Conservation (phyloP, 92 coral and sea anemone genomes). For the Palythoa heliodiscus region DNA sequence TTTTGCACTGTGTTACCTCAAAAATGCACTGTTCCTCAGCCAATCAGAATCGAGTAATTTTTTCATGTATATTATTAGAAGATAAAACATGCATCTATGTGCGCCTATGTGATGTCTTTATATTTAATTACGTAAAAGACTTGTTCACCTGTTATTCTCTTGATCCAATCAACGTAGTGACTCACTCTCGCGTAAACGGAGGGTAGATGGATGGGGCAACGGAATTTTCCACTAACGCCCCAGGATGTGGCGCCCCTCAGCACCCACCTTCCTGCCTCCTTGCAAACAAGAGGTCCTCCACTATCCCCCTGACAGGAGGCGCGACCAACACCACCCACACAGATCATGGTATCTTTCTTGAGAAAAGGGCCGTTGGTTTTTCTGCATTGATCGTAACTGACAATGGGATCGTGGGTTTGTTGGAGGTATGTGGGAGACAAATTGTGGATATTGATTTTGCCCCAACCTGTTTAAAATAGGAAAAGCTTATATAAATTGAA, state of each 20-base stretch:
- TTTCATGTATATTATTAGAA: neutral
- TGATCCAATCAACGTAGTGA: constrained; percentile 31
- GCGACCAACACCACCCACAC: constrained; percentile 44
- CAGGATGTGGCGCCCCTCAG: constrained; percentile 43
- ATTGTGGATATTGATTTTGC: neutral
- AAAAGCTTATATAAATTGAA: neutral
- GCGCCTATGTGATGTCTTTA: neutral
- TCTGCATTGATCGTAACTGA: constrained; percentile 30
- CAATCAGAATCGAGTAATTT: too few species aligned
- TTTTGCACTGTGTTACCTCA: too few species aligned
- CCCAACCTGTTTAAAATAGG: constrained; percentile 12
- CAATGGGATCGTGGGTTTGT: constrained; percentile 37
- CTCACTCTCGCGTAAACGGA: constrained; percentile 46
- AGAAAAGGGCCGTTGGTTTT: constrained; percentile 38
- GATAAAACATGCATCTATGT: neutral
- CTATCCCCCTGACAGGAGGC: constrained; percentile 46
- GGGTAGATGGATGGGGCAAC: constrained; percentile 29
- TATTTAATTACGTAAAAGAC: neutral
- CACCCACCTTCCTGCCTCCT: constrained; percentile 38
- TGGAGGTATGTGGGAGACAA: constrained; percentile 36
- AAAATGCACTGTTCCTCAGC: too few species aligned
- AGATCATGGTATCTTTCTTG: constrained; percentile 28
- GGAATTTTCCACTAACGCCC: constrained; percentile 30
- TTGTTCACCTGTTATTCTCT: constrained; percentile 19
- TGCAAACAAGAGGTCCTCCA: constrained; percentile 38